Evolutionary conservation across 2,113 vertebrate genomes (phyloP), one percentile per base, ranked within the genome.

Genomic region (Clarias magur): DNA sequence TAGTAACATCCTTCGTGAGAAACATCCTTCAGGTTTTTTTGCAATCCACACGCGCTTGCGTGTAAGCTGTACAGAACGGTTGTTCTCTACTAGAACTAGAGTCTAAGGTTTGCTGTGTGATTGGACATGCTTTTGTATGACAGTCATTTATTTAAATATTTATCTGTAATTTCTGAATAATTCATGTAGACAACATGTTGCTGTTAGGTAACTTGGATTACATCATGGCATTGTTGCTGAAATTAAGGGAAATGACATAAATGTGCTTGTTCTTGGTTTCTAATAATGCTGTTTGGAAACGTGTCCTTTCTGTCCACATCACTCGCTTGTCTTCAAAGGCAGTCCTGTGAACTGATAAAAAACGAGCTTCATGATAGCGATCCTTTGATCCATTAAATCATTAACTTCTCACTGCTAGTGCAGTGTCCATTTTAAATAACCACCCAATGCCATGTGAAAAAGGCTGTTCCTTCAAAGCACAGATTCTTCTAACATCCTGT

Each of bases 381-480:
- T 72, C 78, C 54, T 81, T 81, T 86, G 63, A 86, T 81, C 65
- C 34, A 0, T 59, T 86, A 56, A 81, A 81, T 60, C 78, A 86
- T 86, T 86, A 68, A 82, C 79, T 59, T 76, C 56, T 85, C 25
- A 42, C 21, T 85, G 34, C 83, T 48, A 38, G 30, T 75, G 83
- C 21, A 60, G 54, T 53, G 73, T 85, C 4, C 48, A 15, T 65
- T 85, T 85, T 79, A 67, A 79, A 65, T 67, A 34, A 85, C 53
- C 34, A 65, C 72, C 65, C 57, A 79, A 65, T n/a, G 27, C 17
- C 56, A 63, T 80, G 75, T 80, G 60, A 68, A 48, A 80, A 21
- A 21, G 38, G 13, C 1, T 11, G 30, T 63, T n/a, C 54, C 53
- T 73, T 57, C 25, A 75, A 76, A 16, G 19, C 63, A 56, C 15